Evolutionary conservation across 2,797 vertebrate species (phyloP).

Genomic region (Pagetopsis macropterus): DNA sequence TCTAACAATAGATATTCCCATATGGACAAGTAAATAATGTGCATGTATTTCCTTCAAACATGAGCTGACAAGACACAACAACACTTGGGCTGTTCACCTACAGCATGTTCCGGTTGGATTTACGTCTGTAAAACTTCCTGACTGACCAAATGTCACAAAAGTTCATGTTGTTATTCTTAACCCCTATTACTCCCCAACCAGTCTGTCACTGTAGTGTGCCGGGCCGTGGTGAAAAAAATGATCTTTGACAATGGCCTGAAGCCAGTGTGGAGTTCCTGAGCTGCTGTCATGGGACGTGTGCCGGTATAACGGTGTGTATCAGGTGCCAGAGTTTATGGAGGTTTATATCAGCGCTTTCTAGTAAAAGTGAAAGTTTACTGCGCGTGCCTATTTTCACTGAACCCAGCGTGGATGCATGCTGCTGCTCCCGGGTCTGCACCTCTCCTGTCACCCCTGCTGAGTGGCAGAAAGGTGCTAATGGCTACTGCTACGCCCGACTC

Average conservation of each 20-base stretch:
- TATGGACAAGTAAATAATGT: conserved; percentile 44
- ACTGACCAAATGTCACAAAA: conserved; percentile 74
- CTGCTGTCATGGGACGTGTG: conserved; percentile 59
- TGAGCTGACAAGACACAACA: conserved; percentile 39
- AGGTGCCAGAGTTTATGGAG: conserved; percentile 27
- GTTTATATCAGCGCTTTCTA: conserved; percentile 42
- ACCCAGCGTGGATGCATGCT: conserved; percentile 53
- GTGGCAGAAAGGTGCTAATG: conserved; percentile 87
- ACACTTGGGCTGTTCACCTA: conserved; percentile 27
- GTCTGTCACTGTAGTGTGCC: conserved; percentile 59
- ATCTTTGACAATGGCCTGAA: conserved; percentile 72
- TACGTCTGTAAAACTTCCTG: conserved; percentile 48
- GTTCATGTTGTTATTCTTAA: conserved; percentile 68
- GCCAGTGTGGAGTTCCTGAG: conserved; percentile 60
- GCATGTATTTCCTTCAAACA: conserved; percentile 53
- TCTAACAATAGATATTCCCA: conserved; percentile 60
- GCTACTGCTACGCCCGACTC: conserved; percentile 77
- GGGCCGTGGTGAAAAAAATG: conserved; percentile 39
- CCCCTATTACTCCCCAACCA: conserved; percentile 69
- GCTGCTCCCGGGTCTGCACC: conserved; percentile 74
- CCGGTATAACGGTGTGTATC: conserved; percentile 26
- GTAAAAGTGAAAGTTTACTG: conserved; percentile 66
- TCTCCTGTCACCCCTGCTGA: conserved; percentile 75
- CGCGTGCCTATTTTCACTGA: conserved; percentile 55
- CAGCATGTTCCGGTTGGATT: conserved; percentile 30